Conservation (phyloP, 2,113 vertebrate genomes). For the Acrocephalus arundinaceus region DNA sequence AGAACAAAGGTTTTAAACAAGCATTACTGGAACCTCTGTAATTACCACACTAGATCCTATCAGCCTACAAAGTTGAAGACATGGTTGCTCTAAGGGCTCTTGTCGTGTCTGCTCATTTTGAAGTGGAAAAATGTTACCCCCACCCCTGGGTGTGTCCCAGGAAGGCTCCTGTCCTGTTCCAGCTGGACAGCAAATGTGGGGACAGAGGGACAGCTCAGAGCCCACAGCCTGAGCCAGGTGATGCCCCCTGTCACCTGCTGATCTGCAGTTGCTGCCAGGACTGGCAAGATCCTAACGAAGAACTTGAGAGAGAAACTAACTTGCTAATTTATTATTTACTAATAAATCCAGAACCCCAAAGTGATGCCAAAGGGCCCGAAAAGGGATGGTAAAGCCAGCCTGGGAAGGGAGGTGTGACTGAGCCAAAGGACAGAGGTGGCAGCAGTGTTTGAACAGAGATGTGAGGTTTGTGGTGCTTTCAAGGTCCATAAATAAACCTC, state of each 20-base stretch:
- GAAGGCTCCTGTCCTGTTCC: too few relatives aligned
- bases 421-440: not conserved
- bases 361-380: accelerated
- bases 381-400: not conserved
- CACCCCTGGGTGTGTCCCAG: accelerated
- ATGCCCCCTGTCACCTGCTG: not conserved
- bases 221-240: not conserved
- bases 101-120: accelerated
- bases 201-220: not conserved
- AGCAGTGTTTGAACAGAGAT: not conserved
- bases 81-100: not conserved
- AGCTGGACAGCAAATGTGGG: not conserved
- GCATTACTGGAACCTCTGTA: not conserved
- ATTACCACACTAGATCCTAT: not conserved
- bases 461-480: not conserved
- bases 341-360: not conserved
- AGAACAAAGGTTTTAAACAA: not conserved
- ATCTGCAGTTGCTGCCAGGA: not conserved
- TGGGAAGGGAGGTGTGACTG: not conserved
- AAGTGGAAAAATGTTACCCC: not conserved
- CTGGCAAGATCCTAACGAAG: not conserved
- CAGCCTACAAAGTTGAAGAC: not conserved
- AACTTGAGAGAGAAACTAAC: not conserved
- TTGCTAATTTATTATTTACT: not conserved
- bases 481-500: not conserved